These are phyloP conservation scores for Strigamia maritima DNA, from an alignment of 2,888 invertebrate genomes.

Conservation along the genomic window DNA sequence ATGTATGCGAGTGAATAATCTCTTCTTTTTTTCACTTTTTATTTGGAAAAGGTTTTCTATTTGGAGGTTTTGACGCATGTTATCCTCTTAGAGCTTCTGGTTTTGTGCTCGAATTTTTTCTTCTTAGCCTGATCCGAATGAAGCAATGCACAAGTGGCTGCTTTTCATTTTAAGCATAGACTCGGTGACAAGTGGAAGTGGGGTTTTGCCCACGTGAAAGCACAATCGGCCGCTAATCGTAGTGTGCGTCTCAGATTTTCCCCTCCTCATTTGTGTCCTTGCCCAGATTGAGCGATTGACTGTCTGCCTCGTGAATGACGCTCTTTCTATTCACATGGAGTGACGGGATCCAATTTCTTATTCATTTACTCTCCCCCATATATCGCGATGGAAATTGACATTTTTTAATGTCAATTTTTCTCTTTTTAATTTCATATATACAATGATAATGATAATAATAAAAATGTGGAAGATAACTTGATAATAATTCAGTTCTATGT, in stretches of 20 bases:
- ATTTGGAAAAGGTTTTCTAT: not conserved
- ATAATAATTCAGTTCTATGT: not conserved
- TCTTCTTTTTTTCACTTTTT: not conserved
- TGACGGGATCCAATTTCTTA: slow-evolving; percentile 4
- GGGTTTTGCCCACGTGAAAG: slow-evolving; percentile 13
- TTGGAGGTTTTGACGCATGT: slow-evolving; percentile 17
- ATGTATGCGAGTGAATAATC: no score
- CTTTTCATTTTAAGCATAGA: slow-evolving; percentile 34
- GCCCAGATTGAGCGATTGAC: slow-evolving; percentile 30
- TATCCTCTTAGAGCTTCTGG: not conserved
- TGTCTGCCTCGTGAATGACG: slow-evolving; percentile 31
- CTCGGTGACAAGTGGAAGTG: slow-evolving; percentile 34
- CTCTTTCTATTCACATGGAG: slow-evolving; percentile 9
- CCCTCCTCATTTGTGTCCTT: slow-evolving; percentile 23
- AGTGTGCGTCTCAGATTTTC: slow-evolving; percentile 27
- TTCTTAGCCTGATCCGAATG: not conserved
- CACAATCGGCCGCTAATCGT: slow-evolving; percentile 32
- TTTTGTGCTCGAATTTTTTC: slow-evolving; percentile 16
- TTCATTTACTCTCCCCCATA: not conserved
- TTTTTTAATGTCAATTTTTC: not conserved
- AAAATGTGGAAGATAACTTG: not conserved
- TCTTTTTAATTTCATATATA: not conserved
- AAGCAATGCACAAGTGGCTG: slow-evolving; percentile 18
- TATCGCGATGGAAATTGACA: not conserved
- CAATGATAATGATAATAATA: not conserved